A percentile compares a stretch with the other conserved stretches of the same genome.
phyloP scores from a whole-genome alignment of 1,140 invertebrate species.

The Brachionus angularis region DNA sequence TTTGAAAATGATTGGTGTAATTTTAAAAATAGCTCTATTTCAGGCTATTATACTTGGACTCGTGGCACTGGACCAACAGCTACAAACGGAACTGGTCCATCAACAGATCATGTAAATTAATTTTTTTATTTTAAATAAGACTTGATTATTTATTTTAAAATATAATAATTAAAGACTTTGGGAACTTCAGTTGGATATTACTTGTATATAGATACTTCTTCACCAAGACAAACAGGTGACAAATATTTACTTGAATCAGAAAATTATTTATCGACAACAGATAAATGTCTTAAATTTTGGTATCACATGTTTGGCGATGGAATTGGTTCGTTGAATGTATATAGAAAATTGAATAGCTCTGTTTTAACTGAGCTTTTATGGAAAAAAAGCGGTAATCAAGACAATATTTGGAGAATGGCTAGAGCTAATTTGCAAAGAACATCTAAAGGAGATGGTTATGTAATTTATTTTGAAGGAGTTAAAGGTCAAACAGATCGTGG shows the following conservation, averaged over 20 bases:
- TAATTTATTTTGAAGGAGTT: slow-evolving; percentile 64
- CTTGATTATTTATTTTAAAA: slow-evolving; percentile 45
- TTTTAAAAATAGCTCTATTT: slow-evolving; percentile 44
- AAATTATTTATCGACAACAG: background rate
- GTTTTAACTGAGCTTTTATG: background rate
- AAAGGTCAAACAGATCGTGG: slow-evolving; percentile 65
- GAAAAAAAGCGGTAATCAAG: slow-evolving; percentile 48
- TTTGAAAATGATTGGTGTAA: slow-evolving; percentile 49
- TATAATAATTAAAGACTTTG: too few relatives aligned
- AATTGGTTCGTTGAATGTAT: slow-evolving; percentile 43
- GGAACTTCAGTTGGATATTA: slow-evolving; percentile 65
- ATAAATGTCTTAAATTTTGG: slow-evolving; percentile 52
- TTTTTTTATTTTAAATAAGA: background rate
- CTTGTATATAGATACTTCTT: slow-evolving; percentile 71
- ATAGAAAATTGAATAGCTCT: background rate
- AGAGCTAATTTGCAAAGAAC: slow-evolving; percentile 46
- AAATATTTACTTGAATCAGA: background rate
- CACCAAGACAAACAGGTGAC: slow-evolving; percentile 64
- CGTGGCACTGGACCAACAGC: slow-evolving; percentile 38
- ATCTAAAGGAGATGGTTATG: slow-evolving; percentile 45
- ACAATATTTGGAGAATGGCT: slow-evolving; percentile 52
- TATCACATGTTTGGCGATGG: slow-evolving; percentile 55
- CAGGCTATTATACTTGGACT: slow-evolving; percentile 41
- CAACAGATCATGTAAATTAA: slow-evolving; percentile 46
- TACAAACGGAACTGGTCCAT: slow-evolving; percentile 43